Evolutionary conservation across 2,113 vertebrate species (phyloP).

Genomic region (Odontesthes bonariensis): DNA sequence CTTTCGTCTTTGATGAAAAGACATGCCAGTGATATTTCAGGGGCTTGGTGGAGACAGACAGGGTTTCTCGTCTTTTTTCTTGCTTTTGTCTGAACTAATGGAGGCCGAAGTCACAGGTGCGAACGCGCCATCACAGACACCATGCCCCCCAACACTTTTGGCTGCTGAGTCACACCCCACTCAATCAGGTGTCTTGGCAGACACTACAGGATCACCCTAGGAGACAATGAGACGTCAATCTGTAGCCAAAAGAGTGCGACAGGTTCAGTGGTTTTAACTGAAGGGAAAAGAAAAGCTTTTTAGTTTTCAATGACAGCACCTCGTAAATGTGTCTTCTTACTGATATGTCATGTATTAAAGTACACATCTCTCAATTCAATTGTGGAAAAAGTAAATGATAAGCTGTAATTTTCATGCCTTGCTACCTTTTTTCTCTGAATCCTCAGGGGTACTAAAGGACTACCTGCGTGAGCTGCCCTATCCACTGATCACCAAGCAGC

Average conservation of each 20-base stretch:
- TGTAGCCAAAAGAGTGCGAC: slow-evolving; percentile 28
- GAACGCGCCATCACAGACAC: slow-evolving; percentile 29
- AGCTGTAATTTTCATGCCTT: not conserved
- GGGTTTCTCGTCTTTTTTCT: slow-evolving; percentile 31
- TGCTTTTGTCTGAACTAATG: slow-evolving; percentile 58
- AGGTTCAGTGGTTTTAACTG: slow-evolving; percentile 18
- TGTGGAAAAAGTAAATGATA: not conserved
- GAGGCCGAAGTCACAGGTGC: slow-evolving; percentile 68
- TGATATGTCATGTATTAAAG: slow-evolving; percentile 52
- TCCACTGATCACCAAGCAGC: slow-evolving; percentile 93
- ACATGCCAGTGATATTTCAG: slow-evolving; percentile 59
- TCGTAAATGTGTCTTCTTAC: slow-evolving; percentile 15
- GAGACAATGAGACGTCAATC: slow-evolving; percentile 42
- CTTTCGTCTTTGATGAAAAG: slow-evolving; percentile 61
- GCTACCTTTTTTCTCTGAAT: not conserved
- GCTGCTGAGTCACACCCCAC: slow-evolving; percentile 36
- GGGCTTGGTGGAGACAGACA: slow-evolving; percentile 66
- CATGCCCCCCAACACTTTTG: not conserved
- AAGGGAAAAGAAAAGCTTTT: slow-evolving; percentile 37
- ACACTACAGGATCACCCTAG: slow-evolving; percentile 23
- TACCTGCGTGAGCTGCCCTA: slow-evolving; percentile 95
- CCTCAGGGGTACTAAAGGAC: slow-evolving; percentile 95
- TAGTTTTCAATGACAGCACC: slow-evolving; percentile 11
- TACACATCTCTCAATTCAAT: not conserved
- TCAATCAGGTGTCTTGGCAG: slow-evolving; percentile 43